These are phyloP conservation scores for Orgyia antiqua DNA, from an alignment of 2,888 invertebrate genomes.

Conservation along the genomic window DNA sequence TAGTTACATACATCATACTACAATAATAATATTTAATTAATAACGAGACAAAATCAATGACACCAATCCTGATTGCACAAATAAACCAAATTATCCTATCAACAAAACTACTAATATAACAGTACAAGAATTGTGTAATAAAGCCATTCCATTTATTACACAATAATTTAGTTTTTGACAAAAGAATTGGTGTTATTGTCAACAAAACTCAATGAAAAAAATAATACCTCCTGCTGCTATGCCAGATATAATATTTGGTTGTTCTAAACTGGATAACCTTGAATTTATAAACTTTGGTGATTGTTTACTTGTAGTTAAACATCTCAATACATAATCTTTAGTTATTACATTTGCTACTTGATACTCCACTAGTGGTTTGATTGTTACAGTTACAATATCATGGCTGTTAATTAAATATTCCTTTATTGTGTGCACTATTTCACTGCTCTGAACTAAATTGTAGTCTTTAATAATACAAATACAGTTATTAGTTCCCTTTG, in stretches of 20 bases:
- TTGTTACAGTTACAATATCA: conserved; percentile 50
- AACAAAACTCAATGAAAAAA: not conserved
- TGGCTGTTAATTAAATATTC: conserved; percentile 39
- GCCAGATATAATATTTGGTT: conserved; percentile 69
- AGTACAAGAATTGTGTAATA: too few relatives aligned
- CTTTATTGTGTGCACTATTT: conserved; percentile 53
- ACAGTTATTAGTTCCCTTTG: conserved; percentile 36
- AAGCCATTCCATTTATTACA: too few relatives aligned
- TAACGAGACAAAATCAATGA: too few relatives aligned
- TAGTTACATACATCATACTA: too few relatives aligned
- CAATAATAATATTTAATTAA: too few relatives aligned
- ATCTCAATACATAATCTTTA: conserved; percentile 46
- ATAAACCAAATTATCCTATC: too few relatives aligned
- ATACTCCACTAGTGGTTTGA: conserved; percentile 59
- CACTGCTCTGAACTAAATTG: conserved; percentile 52
- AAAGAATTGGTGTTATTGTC: too few relatives aligned
- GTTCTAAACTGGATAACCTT: conserved; percentile 53
- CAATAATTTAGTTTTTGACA: too few relatives aligned
- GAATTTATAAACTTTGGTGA: conserved; percentile 20
- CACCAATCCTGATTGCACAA: too few relatives aligned
- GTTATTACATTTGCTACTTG: conserved; percentile 33
- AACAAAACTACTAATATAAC: too few relatives aligned
- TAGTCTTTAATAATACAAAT: conserved; percentile 57
- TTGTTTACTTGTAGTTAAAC: conserved; percentile 36
- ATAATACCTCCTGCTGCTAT: conserved; percentile 65